Conservation (phyloP, 2,888 invertebrate genomes). For the Ganaspis brasiliensis region DNA sequence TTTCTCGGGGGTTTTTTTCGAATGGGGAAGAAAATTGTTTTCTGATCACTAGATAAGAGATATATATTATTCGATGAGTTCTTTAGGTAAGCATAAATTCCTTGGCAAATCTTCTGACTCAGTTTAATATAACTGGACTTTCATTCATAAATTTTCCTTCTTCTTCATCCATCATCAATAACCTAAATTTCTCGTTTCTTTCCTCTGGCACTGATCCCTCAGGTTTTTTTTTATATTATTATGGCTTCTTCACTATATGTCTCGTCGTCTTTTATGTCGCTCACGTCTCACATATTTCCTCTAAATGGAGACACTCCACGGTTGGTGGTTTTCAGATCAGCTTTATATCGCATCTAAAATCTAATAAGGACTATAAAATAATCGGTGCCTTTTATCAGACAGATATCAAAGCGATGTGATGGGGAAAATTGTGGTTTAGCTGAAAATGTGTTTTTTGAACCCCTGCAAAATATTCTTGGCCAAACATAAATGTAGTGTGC, state of each 20-base stretch:
- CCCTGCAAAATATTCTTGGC: not conserved
- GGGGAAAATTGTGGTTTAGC: not conserved
- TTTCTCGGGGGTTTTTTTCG: no score
- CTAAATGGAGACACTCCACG: slow-evolving; percentile 33
- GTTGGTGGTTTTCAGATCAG: slow-evolving; percentile 35
- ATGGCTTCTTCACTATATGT: slow-evolving; percentile 3
- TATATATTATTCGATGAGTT: not conserved
- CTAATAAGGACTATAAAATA: slow-evolving; percentile 58
- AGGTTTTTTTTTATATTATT: slow-evolving; percentile 26
- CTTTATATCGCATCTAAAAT: slow-evolving; percentile 52
- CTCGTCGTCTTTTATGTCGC: slow-evolving; percentile 39
- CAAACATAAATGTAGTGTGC: not conserved
- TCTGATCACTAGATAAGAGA: not conserved
- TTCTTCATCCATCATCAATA: slow-evolving; percentile 43
- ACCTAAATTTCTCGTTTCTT: slow-evolving; percentile 39
- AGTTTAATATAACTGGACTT: slow-evolving; percentile 17
- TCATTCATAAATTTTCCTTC: slow-evolving; percentile 21
- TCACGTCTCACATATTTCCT: slow-evolving; percentile 49
- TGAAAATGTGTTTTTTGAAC: not conserved
- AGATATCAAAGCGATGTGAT: not conserved
- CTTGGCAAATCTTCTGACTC: not conserved
- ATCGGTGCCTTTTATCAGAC: slow-evolving; percentile 51
- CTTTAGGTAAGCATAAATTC: slow-evolving; percentile 9
- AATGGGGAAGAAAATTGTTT: not conserved
- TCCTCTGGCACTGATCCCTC: slow-evolving; percentile 10